These are phyloP conservation scores for Hylaeus anthracinus DNA, from an alignment of 1,140 invertebrate species.

Conservation along the genomic window DNA sequence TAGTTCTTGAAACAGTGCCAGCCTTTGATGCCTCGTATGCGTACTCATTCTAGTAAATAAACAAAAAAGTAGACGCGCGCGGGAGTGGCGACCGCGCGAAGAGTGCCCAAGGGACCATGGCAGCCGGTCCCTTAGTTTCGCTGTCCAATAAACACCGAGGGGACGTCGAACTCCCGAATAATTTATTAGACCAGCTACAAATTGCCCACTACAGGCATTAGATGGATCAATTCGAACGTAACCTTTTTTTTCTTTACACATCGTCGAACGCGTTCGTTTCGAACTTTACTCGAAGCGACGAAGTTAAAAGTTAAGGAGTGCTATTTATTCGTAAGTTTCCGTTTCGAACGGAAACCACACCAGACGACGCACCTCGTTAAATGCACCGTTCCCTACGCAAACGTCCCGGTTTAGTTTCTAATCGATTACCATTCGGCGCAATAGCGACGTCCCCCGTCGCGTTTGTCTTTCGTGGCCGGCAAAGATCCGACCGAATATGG, in stretches of 20 bases:
- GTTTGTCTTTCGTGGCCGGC: background rate
- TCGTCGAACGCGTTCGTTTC: background rate
- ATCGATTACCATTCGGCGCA: too few species aligned
- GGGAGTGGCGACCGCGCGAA: background rate
- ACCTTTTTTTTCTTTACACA: background rate
- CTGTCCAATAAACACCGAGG: slow-evolving; percentile 12
- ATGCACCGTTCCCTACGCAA: too few species aligned
- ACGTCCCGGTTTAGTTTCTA: too few species aligned
- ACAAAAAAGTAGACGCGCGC: slow-evolving; percentile 39
- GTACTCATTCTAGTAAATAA: slow-evolving; percentile 60
- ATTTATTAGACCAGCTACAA: slow-evolving; percentile 39
- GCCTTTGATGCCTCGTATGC: slow-evolving; percentile 54
- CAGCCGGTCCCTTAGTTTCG: background rate
- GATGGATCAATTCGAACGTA: background rate
- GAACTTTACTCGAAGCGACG: too few species aligned
- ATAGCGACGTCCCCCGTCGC: too few species aligned
- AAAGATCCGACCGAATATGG: background rate
- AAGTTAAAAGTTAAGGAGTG: too few species aligned
- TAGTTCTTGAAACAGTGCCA: slow-evolving; percentile 73
- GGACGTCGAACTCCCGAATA: slow-evolving; percentile 12
- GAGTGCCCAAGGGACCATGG: background rate
- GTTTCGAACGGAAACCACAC: too few species aligned
- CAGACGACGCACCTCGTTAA: too few species aligned
- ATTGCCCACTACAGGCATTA: background rate
- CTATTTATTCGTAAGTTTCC: too few species aligned